Conservation (phyloP, 2,113 vertebrate species). For the Lophotis ruficrista region DNA sequence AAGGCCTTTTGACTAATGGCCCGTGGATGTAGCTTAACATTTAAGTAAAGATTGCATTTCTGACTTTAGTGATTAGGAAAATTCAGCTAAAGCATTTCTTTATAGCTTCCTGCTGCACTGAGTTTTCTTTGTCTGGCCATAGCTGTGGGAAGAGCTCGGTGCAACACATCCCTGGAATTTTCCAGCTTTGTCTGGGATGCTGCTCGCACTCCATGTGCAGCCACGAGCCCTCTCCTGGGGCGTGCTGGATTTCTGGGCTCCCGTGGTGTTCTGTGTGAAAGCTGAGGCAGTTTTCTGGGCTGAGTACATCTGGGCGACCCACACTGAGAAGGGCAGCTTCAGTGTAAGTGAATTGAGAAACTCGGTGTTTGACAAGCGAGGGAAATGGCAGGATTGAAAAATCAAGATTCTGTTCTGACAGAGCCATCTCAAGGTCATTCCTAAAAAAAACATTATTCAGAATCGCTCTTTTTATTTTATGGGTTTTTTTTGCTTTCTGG, state of each 20-base stretch:
- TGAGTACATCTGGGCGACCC: neutral
- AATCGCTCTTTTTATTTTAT: neutral
- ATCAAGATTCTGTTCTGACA: fast-evolving
- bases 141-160: neutral
- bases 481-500: neutral
- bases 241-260: neutral
- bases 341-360: neutral
- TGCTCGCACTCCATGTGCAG: neutral
- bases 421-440: neutral
- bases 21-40: neutral
- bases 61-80: neutral
- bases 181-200: neutral
- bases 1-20: conserved; percentile 4
- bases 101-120: neutral
- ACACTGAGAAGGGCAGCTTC: neutral
- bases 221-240: neutral
- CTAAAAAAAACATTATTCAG: neutral
- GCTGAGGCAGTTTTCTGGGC: neutral
- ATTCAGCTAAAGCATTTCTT: neutral
- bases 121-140: neutral
- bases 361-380: neutral
- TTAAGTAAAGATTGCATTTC: neutral
- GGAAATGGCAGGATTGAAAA: neutral
- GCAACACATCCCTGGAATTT: neutral
- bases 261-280: neutral